Base-by-base conservation (phyloP, 2,797 vertebrate genomes). In the Scomberomorus guttatus region DNA sequence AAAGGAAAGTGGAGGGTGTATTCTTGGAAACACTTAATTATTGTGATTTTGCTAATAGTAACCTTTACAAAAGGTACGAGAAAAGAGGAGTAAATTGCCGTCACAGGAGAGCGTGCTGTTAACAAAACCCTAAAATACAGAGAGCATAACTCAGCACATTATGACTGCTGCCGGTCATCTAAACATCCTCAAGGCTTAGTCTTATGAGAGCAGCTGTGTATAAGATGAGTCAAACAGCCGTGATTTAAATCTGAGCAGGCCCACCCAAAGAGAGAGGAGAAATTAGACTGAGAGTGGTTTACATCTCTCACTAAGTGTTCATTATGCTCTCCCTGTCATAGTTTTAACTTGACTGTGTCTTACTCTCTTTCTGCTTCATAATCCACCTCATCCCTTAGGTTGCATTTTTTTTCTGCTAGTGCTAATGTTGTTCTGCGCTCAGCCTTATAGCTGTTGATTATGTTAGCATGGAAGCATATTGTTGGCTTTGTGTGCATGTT, bases 231-330 rank as follows among this genome's bases (percentile, higher is more conserved):
- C 90, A 93, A 86, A 87, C 86, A 92, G 87, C 79, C 62, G 63
- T 91, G 87, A 93, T 89, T 93, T 84, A 91, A 89, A 91, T 89
- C 79, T 81, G 74, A 84, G 54, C 39, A 34, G 80, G 94, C 88
- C 94, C 95, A 94, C 95, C 93, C 94, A 95, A 87, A 87, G 79
- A 85, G 91, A 87, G 62, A 9, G 66, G 60, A 77, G 52, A 48
- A 88, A 82, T 67, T 66, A 72, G 60, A 65, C 75, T 6, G 6
- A 63, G 69, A 73, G 83, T 34, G 44, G 34, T 79, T 82, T 82
- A 79, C 72, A 54, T 80, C 70, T 77, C 46, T 75, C 73, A 68
- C 84, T 64, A 22, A 61, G 62, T 83, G 72, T 85, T 83, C 78
- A 74, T 87, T 56, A 69, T 17, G 14, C 22, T 60, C 24, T 60